Base-by-base conservation (phyloP, 2,113 vertebrate species). In the Oxyruncus cristatus region DNA sequence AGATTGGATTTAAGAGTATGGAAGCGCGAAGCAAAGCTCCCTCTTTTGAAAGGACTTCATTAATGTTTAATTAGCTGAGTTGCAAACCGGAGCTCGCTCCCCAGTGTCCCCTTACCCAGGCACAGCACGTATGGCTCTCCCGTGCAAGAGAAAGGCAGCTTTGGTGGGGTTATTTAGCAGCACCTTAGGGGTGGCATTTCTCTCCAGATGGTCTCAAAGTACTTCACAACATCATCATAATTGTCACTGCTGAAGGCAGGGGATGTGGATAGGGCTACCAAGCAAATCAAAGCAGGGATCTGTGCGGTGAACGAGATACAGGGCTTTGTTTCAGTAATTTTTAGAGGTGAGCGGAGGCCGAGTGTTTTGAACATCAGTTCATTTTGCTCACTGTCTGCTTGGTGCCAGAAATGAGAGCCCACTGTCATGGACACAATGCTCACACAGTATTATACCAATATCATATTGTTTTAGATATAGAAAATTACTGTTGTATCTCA, bases 11-110 rank as follows among this genome's bases (percentile, higher is more conserved):
- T 75, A 77, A 77, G 85, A 1, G 0, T 39, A 85, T 3, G 5
- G 71, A 94, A 89, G 65, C 58, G 75, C 72, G 87, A 92, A 90
- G 66, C 49, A 88, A 92, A 90, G 62, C n/a, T 81, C 47, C 33
- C 39, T 88, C 83, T 50, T 93, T 93, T 91, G 74, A 91, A 93
- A 81, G 73, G 78, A 70, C 61, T 71, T 95, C 63, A 79, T 95
- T 86, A 78, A 74, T 93, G 66, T 96, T 97, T 94, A 94, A 91
- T 97, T 88, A 91, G 70, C 70, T 84, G 85, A 86, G 52, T 47
- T 88, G 75, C 71, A 84, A 89, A 72, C 72, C 1, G 5, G 56
- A 72, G 35, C 80, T 81, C 2, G 0, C 32, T 95, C 72, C 72
- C 49, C 23, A 14, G 42, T 4, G 0, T 73, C 37, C 42, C 47